Evolutionary conservation across 2,113 vertebrate species (phyloP).

Genomic region (Elanoides forficatus): DNA sequence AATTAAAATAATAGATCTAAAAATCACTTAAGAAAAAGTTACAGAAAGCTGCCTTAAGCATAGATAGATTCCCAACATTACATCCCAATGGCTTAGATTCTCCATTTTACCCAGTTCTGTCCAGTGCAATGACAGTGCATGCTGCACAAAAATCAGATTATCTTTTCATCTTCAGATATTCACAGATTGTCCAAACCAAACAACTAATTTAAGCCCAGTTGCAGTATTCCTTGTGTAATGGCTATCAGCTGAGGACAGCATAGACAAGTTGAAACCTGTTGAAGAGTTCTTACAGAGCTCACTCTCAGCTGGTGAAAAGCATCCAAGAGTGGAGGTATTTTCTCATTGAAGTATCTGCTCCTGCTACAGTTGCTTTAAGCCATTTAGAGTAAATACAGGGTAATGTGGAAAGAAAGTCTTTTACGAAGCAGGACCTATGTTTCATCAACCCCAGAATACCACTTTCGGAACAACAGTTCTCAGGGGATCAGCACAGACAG

Average conservation of each 20-base stretch:
- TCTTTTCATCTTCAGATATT: not conserved
- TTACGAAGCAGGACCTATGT: not conserved
- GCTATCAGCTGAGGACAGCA: not conserved
- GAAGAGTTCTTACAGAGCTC: not conserved
- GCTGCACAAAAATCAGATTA: not conserved
- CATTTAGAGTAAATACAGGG: not conserved
- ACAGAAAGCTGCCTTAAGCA: not conserved
- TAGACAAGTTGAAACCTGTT: not conserved
- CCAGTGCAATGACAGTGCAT: not conserved
- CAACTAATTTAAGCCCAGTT: not conserved
- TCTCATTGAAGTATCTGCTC: not conserved
- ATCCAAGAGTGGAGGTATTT: not conserved
- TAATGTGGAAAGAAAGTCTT: not conserved
- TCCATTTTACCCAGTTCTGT: not conserved
- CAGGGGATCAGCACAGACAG: not conserved
- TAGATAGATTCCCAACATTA: not conserved
- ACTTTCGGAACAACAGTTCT: not conserved
- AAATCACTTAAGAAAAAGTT: not conserved
- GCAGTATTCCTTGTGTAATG: not conserved
- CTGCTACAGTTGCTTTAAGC: not conserved
- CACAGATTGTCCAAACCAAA: not conserved
- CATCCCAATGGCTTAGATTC: not conserved
- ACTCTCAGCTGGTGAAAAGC: not conserved
- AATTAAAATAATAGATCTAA: not conserved
- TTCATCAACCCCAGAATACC: not conserved